Conservation (phyloP, 2,797 vertebrate genomes). For the Botia kubotai region DNA sequence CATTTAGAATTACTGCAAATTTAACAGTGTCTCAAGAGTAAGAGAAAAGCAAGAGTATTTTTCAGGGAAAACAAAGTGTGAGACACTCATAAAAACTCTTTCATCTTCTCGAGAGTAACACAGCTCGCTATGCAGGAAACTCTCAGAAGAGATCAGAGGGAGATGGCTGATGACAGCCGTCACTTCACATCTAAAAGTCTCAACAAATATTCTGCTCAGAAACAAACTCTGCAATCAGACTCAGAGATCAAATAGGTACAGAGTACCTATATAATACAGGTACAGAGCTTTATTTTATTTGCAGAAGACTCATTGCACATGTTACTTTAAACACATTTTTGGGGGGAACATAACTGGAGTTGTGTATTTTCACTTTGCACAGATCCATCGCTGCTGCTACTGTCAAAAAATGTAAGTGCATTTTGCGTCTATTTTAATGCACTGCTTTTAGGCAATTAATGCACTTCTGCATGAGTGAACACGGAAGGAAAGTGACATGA, state of each 20-base stretch:
- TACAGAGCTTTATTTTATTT: neutral
- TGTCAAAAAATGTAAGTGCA: no score
- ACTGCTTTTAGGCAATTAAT: no score
- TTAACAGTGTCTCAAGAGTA: constrained; percentile 39
- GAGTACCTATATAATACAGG: no score
- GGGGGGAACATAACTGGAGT: no score
- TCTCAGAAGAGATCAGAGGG: constrained; percentile 50
- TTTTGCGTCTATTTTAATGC: no score
- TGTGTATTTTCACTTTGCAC: no score
- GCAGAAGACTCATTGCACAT: no score
- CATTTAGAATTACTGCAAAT: constrained; percentile 43
- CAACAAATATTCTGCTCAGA: constrained; percentile 65
- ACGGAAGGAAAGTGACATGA: no score
- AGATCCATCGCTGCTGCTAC: no score
- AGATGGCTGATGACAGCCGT: constrained; percentile 59
- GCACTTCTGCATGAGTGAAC: no score
- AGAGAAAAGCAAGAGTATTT: constrained; percentile 38
- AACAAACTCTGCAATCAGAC: constrained; percentile 63
- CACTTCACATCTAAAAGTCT: constrained; percentile 58
- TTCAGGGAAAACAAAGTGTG: constrained; percentile 39
- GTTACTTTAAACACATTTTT: no score
- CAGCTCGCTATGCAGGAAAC: constrained; percentile 44
- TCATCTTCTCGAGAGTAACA: constrained; percentile 58
- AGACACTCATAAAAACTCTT: constrained; percentile 42
- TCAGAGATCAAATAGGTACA: no score